These are phyloP conservation scores for Caenorhabditis wallacei DNA, from an alignment of 2,888 invertebrate species.

Conservation along the genomic window DNA sequence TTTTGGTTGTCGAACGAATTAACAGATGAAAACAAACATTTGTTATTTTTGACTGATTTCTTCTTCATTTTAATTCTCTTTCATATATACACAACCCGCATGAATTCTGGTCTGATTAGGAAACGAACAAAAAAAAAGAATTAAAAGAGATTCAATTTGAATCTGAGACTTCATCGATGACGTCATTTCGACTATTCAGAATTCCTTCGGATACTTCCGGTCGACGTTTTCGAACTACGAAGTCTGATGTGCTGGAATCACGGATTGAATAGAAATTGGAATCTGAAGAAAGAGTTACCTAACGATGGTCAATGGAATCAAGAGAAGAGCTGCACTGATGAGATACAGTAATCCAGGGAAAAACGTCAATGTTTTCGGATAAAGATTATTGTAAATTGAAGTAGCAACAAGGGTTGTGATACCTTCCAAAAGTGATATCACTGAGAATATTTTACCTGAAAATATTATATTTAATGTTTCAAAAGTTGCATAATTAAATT, in stretches of 20 bases:
- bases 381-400: conserved; percentile 83
- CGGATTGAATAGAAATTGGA: neutral
- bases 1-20: conserved; percentile 41
- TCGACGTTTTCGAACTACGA: conserved; percentile 35
- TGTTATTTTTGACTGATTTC: conserved; percentile 7
- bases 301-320: conserved; percentile 74
- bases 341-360: conserved; percentile 83
- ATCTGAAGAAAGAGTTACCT: conserved; percentile 62
- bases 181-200: conserved; percentile 63
- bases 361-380: conserved; percentile 83
- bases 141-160: neutral
- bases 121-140: neutral
- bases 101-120: conserved; percentile 31
- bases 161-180: conserved; percentile 42
- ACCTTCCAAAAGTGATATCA: conserved; percentile 83
- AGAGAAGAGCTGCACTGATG: conserved; percentile 72
- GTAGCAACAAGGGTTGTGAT: conserved; percentile 83
- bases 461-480: neutral
- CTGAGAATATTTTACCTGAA: conserved; percentile 83
- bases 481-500: no score
- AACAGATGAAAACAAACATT: conserved; percentile 31
- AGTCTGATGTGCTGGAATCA: conserved; percentile 41
- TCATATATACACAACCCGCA: conserved; percentile 27
- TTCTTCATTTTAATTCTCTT: conserved; percentile 22
- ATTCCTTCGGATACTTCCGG: conserved; percentile 54